A percentile compares a stretch with the other conserved stretches of the same genome.
Conservation (phyloP, 2,797 vertebrate species). For the Argentina silus region DNA sequence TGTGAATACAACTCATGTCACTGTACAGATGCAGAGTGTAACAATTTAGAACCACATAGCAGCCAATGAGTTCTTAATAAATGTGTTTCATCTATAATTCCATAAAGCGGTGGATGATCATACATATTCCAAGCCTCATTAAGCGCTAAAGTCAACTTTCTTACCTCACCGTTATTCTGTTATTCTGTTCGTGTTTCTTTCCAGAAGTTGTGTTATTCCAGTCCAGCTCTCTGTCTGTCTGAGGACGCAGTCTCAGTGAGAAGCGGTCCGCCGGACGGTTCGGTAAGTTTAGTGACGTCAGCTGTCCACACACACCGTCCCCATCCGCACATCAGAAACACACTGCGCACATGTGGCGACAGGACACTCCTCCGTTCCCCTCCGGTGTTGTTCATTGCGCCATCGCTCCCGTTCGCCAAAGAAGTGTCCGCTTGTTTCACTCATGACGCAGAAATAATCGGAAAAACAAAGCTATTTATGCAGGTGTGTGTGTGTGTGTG, state of each 20-base stretch:
- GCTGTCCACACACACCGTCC: constrained; percentile 6
- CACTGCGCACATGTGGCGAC: constrained; percentile 34
- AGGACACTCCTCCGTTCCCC: constrained; percentile 22
- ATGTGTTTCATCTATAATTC: too few species aligned
- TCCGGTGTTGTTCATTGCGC: neutral
- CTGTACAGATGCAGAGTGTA: too few species aligned
- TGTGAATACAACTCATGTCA: too few species aligned
- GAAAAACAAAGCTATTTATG: neutral
- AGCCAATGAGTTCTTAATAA: too few species aligned
- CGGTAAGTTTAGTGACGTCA: constrained; percentile 1
- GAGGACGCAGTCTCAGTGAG: neutral
- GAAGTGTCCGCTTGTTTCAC: neutral
- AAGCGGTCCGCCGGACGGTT: neutral
- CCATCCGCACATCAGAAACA: constrained; percentile 52
- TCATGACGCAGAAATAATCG: neutral
- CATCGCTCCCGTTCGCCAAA: neutral
- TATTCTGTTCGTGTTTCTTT: neutral
- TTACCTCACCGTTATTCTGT: neutral
- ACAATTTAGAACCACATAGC: too few species aligned
- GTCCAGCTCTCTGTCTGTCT: neutral
- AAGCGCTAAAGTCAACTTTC: too few species aligned
- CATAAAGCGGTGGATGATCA: too few species aligned
- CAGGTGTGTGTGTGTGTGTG: neutral
- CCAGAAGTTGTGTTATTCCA: constrained; percentile 20
- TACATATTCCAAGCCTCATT: too few species aligned